phyloP scores from a whole-genome alignment of 2,888 invertebrate species.

The Standfussiana lucernea region DNA sequence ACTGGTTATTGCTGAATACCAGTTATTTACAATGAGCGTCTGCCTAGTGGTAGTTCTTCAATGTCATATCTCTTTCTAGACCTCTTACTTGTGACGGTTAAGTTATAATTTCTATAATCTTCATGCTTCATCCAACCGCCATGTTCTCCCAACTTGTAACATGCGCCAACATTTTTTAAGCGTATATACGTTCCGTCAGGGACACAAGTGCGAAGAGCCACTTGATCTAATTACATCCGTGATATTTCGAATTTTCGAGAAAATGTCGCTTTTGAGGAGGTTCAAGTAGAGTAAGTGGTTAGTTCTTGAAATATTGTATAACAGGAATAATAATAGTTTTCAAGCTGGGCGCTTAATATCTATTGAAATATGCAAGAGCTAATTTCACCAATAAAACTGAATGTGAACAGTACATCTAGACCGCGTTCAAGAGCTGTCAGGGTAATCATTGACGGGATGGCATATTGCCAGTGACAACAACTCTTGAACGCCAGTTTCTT shows the following conservation, averaged over 20 bases:
- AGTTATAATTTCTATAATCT: background rate
- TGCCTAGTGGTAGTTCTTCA: background rate
- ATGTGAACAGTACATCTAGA: background rate
- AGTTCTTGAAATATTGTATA: background rate
- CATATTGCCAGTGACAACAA: background rate
- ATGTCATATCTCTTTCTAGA: background rate
- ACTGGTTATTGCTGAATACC: background rate
- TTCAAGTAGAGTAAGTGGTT: background rate
- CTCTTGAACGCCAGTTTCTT: background rate
- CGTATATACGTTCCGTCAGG: conserved; percentile 18
- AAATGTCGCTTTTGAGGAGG: conserved; percentile 25
- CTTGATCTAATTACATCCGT: conserved; percentile 63
- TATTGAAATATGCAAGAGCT: background rate
- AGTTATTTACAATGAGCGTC: background rate
- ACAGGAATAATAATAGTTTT: background rate
- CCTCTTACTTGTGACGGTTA: background rate
- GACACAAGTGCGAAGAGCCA: conserved; percentile 32
- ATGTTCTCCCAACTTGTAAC: conserved; percentile 35
- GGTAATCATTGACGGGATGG: background rate
- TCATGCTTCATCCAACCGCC: background rate
- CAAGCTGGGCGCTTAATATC: background rate
- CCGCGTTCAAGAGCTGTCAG: background rate
- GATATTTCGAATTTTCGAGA: conserved; percentile 30
- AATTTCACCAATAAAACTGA: background rate
- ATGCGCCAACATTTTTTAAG: conserved; percentile 21